Percentiles rank a stretch among this genome's conserved stretches.
Evolutionary conservation across 2,888 invertebrate genomes (phyloP).

Genomic region (Acronicta aceris): DNA sequence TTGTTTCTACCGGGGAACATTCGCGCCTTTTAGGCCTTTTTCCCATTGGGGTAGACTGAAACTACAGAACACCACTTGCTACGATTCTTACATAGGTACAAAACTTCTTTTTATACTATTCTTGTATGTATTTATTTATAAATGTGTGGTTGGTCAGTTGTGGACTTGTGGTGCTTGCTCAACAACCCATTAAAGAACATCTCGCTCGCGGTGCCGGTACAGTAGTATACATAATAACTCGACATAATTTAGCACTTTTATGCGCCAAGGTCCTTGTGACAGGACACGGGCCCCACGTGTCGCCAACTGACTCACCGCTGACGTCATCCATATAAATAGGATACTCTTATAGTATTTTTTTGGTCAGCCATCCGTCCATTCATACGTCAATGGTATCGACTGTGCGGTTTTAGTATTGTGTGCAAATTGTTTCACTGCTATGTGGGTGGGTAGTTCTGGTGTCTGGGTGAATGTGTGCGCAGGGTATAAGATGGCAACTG

Average conservation of each 20-base stretch:
- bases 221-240: slow-evolving; percentile 39
- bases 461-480: slow-evolving; percentile 22
- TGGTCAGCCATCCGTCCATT: slow-evolving; percentile 81
- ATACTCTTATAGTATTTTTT: slow-evolving; percentile 69
- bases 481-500: slow-evolving; percentile 19
- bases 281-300: slow-evolving; percentile 64
- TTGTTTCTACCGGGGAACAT: too few relatives aligned
- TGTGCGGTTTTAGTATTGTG: slow-evolving; percentile 66
- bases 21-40: too few relatives aligned
- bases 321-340: slow-evolving; percentile 63
- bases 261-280: slow-evolving; percentile 63
- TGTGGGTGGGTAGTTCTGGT: slow-evolving; percentile 26
- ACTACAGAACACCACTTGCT: too few relatives aligned
- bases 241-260: slow-evolving; percentile 58
- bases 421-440: slow-evolving; percentile 67
- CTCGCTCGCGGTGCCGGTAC: background rate
- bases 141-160: too few relatives aligned
- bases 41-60: too few relatives aligned
- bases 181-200: background rate
- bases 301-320: slow-evolving; percentile 62
- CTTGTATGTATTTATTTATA: too few relatives aligned
- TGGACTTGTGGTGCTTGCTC: background rate
- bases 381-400: slow-evolving; percentile 65
- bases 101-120: too few relatives aligned
- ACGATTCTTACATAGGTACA: too few relatives aligned